Percentiles rank a stretch among this genome's conserved stretches.
Evolutionary conservation across 2,797 vertebrate genomes (phyloP).

Genomic region (Pangasius larnaudii): DNA sequence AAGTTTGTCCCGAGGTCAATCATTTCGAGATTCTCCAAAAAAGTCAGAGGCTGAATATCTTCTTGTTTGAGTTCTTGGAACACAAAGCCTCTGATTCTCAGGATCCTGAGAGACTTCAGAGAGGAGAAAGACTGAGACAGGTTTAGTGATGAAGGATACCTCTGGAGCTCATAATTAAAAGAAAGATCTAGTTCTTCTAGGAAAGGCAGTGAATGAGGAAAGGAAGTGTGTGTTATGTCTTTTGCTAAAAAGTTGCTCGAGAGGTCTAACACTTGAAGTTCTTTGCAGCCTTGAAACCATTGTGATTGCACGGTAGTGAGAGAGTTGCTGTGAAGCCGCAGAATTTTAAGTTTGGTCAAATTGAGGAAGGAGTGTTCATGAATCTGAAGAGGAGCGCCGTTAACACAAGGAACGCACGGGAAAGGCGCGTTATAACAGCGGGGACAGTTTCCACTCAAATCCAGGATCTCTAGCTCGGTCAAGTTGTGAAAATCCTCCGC

Average conservation of each 20-base stretch:
- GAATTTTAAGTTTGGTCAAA: constrained; percentile 78
- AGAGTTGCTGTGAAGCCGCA: constrained; percentile 91
- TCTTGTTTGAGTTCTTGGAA: constrained; percentile 82
- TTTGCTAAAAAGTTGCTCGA: constrained; percentile 88
- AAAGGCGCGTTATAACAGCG: constrained; percentile 91
- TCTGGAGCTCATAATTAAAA: constrained; percentile 89
- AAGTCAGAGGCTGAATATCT: constrained; percentile 75
- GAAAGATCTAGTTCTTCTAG: constrained; percentile 89
- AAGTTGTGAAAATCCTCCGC: constrained; percentile 82
- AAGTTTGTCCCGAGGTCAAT: constrained; percentile 95
- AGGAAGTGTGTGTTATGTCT: constrained; percentile 79
- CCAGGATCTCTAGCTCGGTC: constrained; percentile 84
- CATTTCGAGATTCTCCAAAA: constrained; percentile 80
- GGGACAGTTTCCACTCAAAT: constrained; percentile 94
- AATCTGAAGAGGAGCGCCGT: constrained; percentile 76
- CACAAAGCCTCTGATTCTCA: constrained; percentile 86
- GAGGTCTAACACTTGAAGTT: constrained; percentile 86
- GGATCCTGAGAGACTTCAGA: constrained; percentile 78
- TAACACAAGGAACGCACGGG: constrained; percentile 85
- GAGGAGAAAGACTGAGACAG: constrained; percentile 78
- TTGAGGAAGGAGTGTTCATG: constrained; percentile 77
- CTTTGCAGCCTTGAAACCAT: constrained; percentile 81
- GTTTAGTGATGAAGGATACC: constrained; percentile 78
- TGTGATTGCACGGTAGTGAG: constrained; percentile 71
- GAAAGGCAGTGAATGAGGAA: constrained; percentile 78